phyloP scores from a whole-genome alignment of 2,797 vertebrate species.

The Siniperca obscura region DNA sequence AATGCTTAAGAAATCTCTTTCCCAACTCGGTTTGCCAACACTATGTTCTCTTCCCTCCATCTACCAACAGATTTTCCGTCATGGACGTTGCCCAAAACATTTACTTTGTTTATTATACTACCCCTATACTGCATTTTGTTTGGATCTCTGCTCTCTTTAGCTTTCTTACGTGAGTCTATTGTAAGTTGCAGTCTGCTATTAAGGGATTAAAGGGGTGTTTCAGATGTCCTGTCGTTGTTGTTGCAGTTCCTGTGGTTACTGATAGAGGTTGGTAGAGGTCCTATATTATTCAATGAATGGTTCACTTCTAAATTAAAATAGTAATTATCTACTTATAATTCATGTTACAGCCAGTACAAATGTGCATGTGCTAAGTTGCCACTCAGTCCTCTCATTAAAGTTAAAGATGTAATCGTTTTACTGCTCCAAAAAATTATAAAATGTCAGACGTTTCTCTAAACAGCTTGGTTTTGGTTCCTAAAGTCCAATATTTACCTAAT shows the following conservation, averaged over 20 bases:
- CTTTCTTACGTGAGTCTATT: neutral
- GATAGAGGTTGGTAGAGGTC: neutral
- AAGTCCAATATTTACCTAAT: constrained; percentile 15
- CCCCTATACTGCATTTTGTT: neutral
- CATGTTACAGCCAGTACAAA: neutral
- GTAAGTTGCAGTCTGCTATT: neutral
- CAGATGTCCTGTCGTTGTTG: neutral
- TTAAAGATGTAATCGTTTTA: neutral
- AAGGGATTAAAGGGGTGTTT: neutral
- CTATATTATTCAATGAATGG: neutral
- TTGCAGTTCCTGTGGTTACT: neutral
- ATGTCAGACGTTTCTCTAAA: neutral
- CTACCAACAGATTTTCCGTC: neutral
- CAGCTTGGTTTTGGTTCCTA: neutral
- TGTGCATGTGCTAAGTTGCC: neutral
- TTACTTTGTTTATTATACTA: neutral
- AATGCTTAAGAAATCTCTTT: neutral
- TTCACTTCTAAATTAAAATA: neutral
- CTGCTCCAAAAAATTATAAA: neutral
- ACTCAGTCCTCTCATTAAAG: neutral
- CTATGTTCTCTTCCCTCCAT: neutral
- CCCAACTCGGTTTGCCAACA: neutral
- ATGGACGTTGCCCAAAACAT: neutral
- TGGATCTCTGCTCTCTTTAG: neutral
- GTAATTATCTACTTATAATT: neutral